Percentiles rank a stretch among this genome's conserved stretches.
Evolutionary conservation across 2,113 vertebrate genomes (phyloP).

Genomic region (Ailurus styani): DNA sequence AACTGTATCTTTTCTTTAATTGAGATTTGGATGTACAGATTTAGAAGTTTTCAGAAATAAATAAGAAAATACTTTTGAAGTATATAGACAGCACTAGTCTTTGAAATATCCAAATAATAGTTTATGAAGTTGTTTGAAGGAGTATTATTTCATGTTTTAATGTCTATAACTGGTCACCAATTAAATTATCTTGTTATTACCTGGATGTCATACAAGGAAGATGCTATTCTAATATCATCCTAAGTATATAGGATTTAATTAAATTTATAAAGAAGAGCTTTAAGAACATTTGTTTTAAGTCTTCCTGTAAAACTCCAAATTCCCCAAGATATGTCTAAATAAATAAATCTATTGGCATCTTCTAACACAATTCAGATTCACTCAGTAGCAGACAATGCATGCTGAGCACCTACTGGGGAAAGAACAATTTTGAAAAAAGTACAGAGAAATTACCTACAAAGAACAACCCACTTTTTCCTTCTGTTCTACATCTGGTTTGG

Average conservation of each 20-base stretch:
- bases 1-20: neutral
- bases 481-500: neutral
- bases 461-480: neutral
- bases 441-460: neutral
- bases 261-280: neutral
- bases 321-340: neutral
- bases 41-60: neutral
- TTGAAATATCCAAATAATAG: neutral
- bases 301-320: neutral
- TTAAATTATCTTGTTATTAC: neutral
- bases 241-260: neutral
- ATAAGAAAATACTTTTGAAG: neutral
- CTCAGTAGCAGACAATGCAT: neutral
- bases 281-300: neutral
- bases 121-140: neutral
- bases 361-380: neutral
- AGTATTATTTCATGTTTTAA: neutral
- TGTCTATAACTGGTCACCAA: neutral
- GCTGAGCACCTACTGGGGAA: neutral
- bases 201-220: neutral
- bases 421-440: neutral
- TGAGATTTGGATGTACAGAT: neutral
- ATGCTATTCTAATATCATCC: neutral
- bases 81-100: neutral
- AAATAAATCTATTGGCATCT: neutral